Evolutionary conservation across 2,797 vertebrate genomes (phyloP).

Genomic region (Hippoglossus hippoglossus): DNA sequence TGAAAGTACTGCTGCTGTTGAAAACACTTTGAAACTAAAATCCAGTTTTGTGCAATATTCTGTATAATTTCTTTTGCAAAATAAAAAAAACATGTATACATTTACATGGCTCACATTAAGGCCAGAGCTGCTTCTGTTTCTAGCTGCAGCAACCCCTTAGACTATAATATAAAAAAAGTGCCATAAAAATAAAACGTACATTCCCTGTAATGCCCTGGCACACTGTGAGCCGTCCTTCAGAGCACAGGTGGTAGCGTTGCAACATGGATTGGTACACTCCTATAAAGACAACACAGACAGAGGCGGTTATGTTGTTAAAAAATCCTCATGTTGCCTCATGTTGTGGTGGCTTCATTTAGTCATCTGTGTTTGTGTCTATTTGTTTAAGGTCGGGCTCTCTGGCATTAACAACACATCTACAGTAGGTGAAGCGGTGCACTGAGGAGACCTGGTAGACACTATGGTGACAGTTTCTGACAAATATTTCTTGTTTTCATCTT

Average conservation of each 20-base stretch:
- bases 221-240: conserved; percentile 71
- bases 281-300: conserved; percentile 43
- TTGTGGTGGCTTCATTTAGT: background rate
- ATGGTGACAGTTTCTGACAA: too few relatives aligned
- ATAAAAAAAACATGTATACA: conserved; percentile 10
- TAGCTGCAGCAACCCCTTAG: too few relatives aligned
- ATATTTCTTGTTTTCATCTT: too few relatives aligned
- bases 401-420: too few relatives aligned
- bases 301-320: background rate
- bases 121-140: background rate
- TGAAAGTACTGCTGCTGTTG: background rate
- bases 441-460: too few relatives aligned
- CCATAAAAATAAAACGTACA: conserved; percentile 1
- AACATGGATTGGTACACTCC: conserved; percentile 84
- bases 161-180: conserved; percentile 43
- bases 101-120: conserved; percentile 39
- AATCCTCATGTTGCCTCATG: background rate
- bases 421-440: too few relatives aligned
- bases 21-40: background rate
- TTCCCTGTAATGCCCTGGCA: conserved; percentile 16
- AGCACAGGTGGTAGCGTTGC: conserved; percentile 82
- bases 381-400: too few relatives aligned
- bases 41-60: conserved; percentile 7
- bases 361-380: background rate
- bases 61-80: background rate